Conservation (phyloP, 2,797 vertebrate genomes). For the Crossoptilon crossoptilon region DNA sequence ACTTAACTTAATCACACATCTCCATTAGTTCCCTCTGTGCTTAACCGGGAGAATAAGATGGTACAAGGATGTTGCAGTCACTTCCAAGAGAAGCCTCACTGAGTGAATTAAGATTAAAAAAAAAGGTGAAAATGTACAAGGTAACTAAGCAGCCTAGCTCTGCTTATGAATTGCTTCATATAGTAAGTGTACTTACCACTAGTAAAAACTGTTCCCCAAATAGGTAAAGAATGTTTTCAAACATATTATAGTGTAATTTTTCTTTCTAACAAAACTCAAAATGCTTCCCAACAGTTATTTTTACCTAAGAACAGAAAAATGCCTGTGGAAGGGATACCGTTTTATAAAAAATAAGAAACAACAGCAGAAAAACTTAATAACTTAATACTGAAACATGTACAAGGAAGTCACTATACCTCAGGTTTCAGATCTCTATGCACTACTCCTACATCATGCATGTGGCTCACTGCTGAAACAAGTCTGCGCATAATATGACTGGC, state of each 20-base stretch:
- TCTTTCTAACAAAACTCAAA: background rate
- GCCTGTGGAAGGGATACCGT: background rate
- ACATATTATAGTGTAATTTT: background rate
- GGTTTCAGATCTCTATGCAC: constrained; percentile 97
- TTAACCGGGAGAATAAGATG: background rate
- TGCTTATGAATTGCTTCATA: background rate
- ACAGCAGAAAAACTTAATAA: background rate
- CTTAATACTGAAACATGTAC: background rate
- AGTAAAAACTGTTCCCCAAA: background rate
- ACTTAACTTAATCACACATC: background rate
- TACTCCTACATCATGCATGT: constrained; percentile 98
- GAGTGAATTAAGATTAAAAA: background rate
- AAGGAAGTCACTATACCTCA: constrained; percentile 83
- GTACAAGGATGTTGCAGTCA: background rate
- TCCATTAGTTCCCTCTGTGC: background rate
- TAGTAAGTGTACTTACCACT: background rate
- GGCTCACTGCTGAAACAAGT: constrained; percentile 96
- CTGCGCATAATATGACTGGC: constrained; percentile 96
- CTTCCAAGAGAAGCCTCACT: background rate
- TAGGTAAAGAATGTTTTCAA: background rate
- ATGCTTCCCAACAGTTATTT: background rate
- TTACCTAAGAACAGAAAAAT: background rate
- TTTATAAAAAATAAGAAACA: background rate
- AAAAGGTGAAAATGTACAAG: background rate
- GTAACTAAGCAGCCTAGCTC: background rate